A percentile compares a stretch with the other conserved stretches of the same genome.
These are phyloP conservation scores for Xerus rutilus DNA, from an alignment of 2,797 vertebrate species.

Conservation along the genomic window DNA sequence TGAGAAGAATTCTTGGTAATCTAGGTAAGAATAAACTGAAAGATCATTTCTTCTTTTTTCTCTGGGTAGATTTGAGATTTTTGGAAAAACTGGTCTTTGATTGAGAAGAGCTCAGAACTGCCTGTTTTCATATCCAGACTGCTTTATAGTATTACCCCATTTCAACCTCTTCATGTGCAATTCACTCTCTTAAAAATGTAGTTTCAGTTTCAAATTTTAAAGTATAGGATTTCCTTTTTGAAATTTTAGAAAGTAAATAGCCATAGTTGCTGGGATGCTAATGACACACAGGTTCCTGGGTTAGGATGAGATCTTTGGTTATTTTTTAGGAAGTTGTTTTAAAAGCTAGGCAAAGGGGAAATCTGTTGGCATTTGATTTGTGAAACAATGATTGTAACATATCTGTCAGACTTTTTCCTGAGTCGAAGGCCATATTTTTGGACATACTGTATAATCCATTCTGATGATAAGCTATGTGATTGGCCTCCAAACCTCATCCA, in stretches of 20 bases:
- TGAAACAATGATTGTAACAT: neutral
- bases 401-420: neutral
- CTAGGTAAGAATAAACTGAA: conserved; percentile 48
- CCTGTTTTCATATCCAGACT: neutral
- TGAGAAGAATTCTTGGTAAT: neutral
- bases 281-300: conserved; percentile 33
- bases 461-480: neutral
- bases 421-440: neutral
- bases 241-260: conserved; percentile 34
- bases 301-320: conserved; percentile 12
- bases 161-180: neutral
- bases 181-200: neutral
- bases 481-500: neutral
- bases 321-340: conserved; percentile 60
- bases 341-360: neutral
- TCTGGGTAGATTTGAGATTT: conserved; percentile 4
- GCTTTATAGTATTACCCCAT: neutral
- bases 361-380: conserved; percentile 45
- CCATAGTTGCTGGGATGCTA: conserved; percentile 60
- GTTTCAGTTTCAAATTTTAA: conserved; percentile 71
- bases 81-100: neutral
- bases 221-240: conserved; percentile 2
- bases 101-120: conserved; percentile 16
- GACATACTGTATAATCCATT: neutral
- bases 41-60: neutral